A percentile compares a stretch with the other conserved stretches of the same genome.
These are phyloP conservation scores for Rhingia campestris DNA, from an alignment of 2,888 invertebrate species.

Conservation along the genomic window DNA sequence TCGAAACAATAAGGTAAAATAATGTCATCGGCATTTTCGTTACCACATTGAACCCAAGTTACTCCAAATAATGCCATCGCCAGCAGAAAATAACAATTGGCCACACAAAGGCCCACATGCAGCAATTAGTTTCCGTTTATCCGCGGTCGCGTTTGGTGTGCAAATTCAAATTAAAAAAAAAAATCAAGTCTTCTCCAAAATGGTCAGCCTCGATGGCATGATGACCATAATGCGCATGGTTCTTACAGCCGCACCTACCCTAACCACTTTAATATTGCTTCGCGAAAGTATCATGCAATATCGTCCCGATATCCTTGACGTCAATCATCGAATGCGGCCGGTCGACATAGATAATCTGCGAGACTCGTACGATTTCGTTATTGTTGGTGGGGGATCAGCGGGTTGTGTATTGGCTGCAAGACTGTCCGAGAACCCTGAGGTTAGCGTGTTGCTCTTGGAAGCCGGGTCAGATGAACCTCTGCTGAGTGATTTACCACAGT, in stretches of 20 bases:
- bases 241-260: constrained; percentile 86
- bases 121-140: constrained; percentile 31
- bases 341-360: constrained; percentile 84
- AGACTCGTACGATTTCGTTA: constrained; percentile 89
- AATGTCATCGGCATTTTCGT: constrained; percentile 3
- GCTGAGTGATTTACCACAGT: constrained; percentile 88
- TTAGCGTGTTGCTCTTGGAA: constrained; percentile 90
- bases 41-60: constrained; percentile 30
- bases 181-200: constrained; percentile 25
- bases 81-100: constrained; percentile 34
- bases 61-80: neutral
- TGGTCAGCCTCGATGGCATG: constrained; percentile 77
- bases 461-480: constrained; percentile 90
- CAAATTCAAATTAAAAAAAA: neutral
- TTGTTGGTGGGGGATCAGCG: constrained; percentile 92
- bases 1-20: neutral
- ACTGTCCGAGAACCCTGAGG: constrained; percentile 88
- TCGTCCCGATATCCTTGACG: constrained; percentile 89
- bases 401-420: constrained; percentile 91
- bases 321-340: constrained; percentile 85
- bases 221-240: constrained; percentile 86
- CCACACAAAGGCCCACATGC: constrained; percentile 80
- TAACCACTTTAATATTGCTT: constrained; percentile 86
- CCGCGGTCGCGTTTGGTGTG: constrained; percentile 22
- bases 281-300: constrained; percentile 86